Evolutionary conservation across 2,888 invertebrate genomes (phyloP), one percentile per base, ranked within the genome.

Genomic region (Ectemnius continuus): DNA sequence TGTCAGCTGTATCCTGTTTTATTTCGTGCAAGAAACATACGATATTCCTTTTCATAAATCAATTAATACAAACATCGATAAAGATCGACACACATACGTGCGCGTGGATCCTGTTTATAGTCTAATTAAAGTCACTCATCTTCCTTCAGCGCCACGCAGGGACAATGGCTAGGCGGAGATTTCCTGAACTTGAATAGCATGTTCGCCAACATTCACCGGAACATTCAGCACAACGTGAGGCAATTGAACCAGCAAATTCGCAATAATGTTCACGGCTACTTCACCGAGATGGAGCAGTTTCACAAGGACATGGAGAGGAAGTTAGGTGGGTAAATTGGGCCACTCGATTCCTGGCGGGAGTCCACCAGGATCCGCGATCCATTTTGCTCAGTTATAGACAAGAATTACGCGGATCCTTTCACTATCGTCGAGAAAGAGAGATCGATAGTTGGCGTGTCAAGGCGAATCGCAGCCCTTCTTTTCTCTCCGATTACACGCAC

Each of bases 221-320:
- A 82, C 28, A 76, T 86, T 46, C 76, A 85, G 45, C 45, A 46
- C 1, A 72, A 82, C 11, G 75, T 86, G 2, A 66, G 75, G 0
- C 69, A 70, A 0, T 6, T 82, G 36, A 82, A 79, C 6, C 62
- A 70, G 2, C 63, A 66, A 20, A 71, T 87, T 47, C 76, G 83
- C 26, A 46, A 78, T 0, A 64, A 61, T 14, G 78, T 86, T 18
- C 52, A 60, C 1, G 16, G 23, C 1, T 73, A 75, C 23, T n/a
- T 86, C 61, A 71, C 68, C 0, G 58, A 70, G n/a, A 78, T 76
- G 18, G 78, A 76, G 36, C 60, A 13, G 28, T 4, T 62, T 13
- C 61, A 69, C 45, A 23, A 64, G 0, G 61, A 67, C n/a, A 20
- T 73, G 52, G n/a, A 61, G 48, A 18, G 59, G 13, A n/a, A 56